Conservation (phyloP, 2,888 invertebrate genomes). For the Phlogophora meticulosa region DNA sequence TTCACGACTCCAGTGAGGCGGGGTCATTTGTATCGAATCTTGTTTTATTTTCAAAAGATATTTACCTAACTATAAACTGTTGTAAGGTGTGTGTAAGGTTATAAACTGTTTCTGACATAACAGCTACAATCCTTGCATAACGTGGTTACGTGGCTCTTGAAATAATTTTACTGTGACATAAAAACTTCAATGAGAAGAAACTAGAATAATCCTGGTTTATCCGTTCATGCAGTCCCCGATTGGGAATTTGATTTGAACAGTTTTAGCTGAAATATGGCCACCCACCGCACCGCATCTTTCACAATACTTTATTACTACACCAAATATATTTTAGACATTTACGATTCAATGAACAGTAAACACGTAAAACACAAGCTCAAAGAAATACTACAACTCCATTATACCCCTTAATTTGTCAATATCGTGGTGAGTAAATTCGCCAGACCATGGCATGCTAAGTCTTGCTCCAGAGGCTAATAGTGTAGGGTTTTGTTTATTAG, state of each 20-base stretch:
- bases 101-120: neutral
- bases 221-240: neutral
- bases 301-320: no score
- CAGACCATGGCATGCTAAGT: no score
- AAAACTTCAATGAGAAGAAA: neutral
- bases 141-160: neutral
- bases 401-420: no score
- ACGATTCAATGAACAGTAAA: no score
- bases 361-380: no score
- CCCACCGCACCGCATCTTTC: no score
- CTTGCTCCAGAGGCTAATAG: no score
- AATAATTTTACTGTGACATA: neutral
- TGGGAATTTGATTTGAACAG: neutral
- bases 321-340: no score
- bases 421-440: no score
- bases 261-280: neutral
- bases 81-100: neutral
- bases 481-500: no score
- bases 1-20: slow-evolving; percentile 17
- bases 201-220: neutral
- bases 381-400: no score
- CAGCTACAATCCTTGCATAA: neutral
- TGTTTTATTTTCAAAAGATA: slow-evolving; percentile 3
- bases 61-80: no score
- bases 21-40: slow-evolving; percentile 2